Conservation (phyloP, 2,888 invertebrate genomes). For the Eudemis profundana region DNA sequence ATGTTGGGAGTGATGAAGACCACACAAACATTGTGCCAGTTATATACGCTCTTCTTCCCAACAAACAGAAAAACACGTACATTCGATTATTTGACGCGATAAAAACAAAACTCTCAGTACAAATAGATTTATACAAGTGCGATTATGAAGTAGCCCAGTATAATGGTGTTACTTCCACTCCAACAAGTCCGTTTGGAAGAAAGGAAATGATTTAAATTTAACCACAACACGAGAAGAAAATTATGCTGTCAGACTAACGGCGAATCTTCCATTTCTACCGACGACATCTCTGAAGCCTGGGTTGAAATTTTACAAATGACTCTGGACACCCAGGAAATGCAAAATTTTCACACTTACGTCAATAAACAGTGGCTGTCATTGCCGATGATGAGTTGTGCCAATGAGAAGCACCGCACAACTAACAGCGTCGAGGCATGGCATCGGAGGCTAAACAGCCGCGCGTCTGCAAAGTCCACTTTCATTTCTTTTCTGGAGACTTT, state of each 20-base stretch:
- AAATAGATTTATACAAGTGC: slow-evolving; percentile 10
- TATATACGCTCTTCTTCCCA: slow-evolving; percentile 15
- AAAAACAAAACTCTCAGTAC: slow-evolving; percentile 5
- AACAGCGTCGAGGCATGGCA: slow-evolving; percentile 30
- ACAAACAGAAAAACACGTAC: slow-evolving; percentile 15
- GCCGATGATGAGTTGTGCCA: slow-evolving; percentile 20
- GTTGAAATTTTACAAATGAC: slow-evolving; percentile 24
- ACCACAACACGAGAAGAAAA: slow-evolving; percentile 22
- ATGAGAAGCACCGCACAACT: slow-evolving; percentile 1
- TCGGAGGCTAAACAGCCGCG: slow-evolving; percentile 16
- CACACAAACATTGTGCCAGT: slow-evolving; percentile 11
- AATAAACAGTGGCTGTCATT: slow-evolving; percentile 21
- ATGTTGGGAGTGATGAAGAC: slow-evolving; percentile 6
- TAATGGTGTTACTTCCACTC: slow-evolving; percentile 16
- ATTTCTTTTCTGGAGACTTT: background rate
- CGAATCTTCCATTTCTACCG: slow-evolving; percentile 19
- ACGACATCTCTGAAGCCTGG: slow-evolving; percentile 21
- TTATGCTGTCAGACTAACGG: slow-evolving; percentile 23
- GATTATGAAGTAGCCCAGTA: slow-evolving; percentile 1
- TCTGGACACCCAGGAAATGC: slow-evolving; percentile 20
- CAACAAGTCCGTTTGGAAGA: slow-evolving; percentile 14
- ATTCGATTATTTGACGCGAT: slow-evolving; percentile 16
- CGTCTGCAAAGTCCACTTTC: slow-evolving; percentile 18
- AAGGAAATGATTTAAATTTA: slow-evolving; percentile 13
- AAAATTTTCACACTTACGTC: slow-evolving; percentile 7